Evolutionary conservation across 1,140 invertebrate species (phyloP), one percentile per base, ranked within the genome.

Genomic region (Bombus polaris): DNA sequence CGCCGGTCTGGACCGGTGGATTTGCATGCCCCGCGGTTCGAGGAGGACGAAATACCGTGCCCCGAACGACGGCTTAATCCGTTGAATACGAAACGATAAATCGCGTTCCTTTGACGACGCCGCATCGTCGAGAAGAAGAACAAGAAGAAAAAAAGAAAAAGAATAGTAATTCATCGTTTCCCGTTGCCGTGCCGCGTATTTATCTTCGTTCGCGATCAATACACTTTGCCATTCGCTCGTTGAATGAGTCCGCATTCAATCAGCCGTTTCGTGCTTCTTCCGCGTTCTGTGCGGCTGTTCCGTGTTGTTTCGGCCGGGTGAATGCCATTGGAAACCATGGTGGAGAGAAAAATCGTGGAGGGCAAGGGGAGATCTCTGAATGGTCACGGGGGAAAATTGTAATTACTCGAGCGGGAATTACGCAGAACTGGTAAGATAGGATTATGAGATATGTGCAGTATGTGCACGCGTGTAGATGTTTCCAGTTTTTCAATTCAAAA

Each of bases 171-270:
- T 84, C 83, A 84, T 79, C 83, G 82, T 77, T 62, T 59, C 15
- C 39, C 66, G 39, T 71, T 32, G 6, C 71, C 13, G 42, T 42
- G n/a, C 15, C 42, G 42, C n/a, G 75, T 84, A 78, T 84, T 84
- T 76, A 84, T 84, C 82, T 84, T 84, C 75, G 75, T 84, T 84
- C 82, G 75, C 75, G 75, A 84, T 84, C 82, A 79, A 84, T 84
- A 84, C 75, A 71, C 66, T 84, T 84, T 84, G 66, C 81, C 81
- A 62, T 39, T 81, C 53, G 80, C 32, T 62, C 81, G 74, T 39
- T 83, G 25, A 78, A 83, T 44, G 82, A 78, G 65, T 77, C 65
- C 74, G 65, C 65, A 78, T 83, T 83, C 74, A 71, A 83, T 83
- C 74, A 66, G 82, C 47, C 82, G 81, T 28, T 82, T 35, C 65